Conservation (phyloP, 2,888 invertebrate genomes). For the Eulithis testata region DNA sequence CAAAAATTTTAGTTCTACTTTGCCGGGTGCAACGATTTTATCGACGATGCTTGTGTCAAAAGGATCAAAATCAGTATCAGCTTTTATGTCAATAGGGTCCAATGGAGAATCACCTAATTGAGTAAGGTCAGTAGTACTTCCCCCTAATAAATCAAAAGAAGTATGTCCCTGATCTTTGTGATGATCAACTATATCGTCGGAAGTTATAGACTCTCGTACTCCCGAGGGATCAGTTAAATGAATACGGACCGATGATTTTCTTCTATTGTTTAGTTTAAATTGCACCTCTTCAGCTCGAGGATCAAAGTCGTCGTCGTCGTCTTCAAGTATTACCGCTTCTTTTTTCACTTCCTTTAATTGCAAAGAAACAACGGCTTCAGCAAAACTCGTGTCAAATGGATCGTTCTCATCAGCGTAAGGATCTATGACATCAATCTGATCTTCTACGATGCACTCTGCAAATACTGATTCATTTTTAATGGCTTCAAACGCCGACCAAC, state of each 20-base stretch:
- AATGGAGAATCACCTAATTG: constrained; percentile 88
- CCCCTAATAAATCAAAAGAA: constrained; percentile 89
- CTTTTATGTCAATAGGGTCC: constrained; percentile 84
- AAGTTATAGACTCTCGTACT: constrained; percentile 83
- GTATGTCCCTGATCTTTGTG: constrained; percentile 66
- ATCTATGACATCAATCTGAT: constrained; percentile 74
- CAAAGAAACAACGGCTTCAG: constrained; percentile 87
- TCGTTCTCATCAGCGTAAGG: constrained; percentile 87
- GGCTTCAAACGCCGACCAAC: constrained; percentile 88
- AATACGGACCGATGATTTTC: constrained; percentile 84
- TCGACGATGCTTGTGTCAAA: constrained; percentile 93
- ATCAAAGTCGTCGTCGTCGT: constrained; percentile 86
- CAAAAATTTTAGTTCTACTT: constrained; percentile 90
- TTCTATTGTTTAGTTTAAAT: constrained; percentile 67
- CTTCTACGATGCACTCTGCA: constrained; percentile 76
- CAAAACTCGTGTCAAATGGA: constrained; percentile 94
- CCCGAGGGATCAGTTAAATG: constrained; percentile 87
- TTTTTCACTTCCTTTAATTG: constrained; percentile 71
- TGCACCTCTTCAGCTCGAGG: constrained; percentile 86
- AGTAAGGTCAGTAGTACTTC: constrained; percentile 90
- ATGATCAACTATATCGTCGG: constrained; percentile 72
- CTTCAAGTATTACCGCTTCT: constrained; percentile 70
- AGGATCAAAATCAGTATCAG: constrained; percentile 89
- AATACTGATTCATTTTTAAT: constrained; percentile 75
- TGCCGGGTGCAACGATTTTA: constrained; percentile 89